A percentile compares a stretch with the other conserved stretches of the same genome.
These are phyloP conservation scores for Dione juno DNA, from an alignment of 2,888 invertebrate species.

Conservation along the genomic window DNA sequence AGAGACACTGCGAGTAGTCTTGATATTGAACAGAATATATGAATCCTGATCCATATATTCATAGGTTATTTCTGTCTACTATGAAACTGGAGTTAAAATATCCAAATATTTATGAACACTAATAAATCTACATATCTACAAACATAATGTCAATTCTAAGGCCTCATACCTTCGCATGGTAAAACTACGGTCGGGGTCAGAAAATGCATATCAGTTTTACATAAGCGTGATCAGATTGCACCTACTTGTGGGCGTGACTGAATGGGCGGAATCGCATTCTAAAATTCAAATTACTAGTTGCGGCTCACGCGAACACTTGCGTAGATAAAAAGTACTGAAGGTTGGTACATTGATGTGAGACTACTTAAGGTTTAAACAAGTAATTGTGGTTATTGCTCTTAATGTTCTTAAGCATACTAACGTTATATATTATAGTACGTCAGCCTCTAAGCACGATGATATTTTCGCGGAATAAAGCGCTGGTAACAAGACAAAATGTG, in stretches of 20 bases:
- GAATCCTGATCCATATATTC: no score
- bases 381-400: not conserved
- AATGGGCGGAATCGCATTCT: conserved; percentile 70
- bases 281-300: conserved; percentile 76
- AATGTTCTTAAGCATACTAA: no score
- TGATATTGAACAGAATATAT: no score
- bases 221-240: conserved; percentile 72
- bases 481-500: no score
- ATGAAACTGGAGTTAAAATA: not conserved
- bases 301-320: conserved; percentile 69
- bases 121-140: not conserved
- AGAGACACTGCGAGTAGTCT: no score
- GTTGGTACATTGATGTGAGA: conserved; percentile 34
- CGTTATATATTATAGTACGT: no score
- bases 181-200: conserved; percentile 54
- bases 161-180: conserved; percentile 47
- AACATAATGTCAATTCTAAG: not conserved
- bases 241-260: conserved; percentile 67
- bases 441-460: no score
- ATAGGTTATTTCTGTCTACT: not conserved
- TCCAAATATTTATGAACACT: not conserved
- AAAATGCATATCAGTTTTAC: conserved; percentile 73
- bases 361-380: not conserved
- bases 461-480: no score
- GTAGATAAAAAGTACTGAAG: conserved; percentile 51